Conservation (phyloP, 2,888 invertebrate genomes). For the Melanargia galathea region DNA sequence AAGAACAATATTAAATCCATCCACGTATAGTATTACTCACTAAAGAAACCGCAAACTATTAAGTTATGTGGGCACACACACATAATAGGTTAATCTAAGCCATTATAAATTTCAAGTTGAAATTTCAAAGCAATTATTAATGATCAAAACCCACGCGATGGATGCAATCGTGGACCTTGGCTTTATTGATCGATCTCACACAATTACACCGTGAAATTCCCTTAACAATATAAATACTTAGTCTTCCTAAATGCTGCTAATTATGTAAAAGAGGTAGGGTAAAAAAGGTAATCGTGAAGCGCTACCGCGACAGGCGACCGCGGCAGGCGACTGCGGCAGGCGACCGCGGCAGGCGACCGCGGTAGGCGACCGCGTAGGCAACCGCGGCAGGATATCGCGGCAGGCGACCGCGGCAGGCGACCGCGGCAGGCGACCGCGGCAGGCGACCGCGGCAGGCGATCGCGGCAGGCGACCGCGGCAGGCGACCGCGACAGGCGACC, state of each 20-base stretch:
- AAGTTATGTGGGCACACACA: conserved; percentile 15
- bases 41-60: conserved; percentile 21
- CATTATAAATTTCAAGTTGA: conserved; percentile 41
- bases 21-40: neutral
- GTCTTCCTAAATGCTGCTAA: conserved; percentile 26
- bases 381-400: no score
- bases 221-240: conserved; percentile 47
- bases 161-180: conserved; percentile 44
- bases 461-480: no score
- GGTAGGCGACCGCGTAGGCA: no score
- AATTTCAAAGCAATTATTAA: conserved; percentile 50
- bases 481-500: no score
- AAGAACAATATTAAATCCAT: no score
- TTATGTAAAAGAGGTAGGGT: neutral
- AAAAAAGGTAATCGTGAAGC: no score
- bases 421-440: no score
- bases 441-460: no score
- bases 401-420: no score
- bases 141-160: conserved; percentile 48
- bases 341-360: no score
- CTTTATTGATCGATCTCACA: conserved; percentile 42
- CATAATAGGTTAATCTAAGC: conserved; percentile 37
- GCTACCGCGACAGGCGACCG: no score
- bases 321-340: no score
- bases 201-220: conserved; percentile 47